phyloP scores from a whole-genome alignment of 2,888 invertebrate genomes.

The Tiliacea aurago region DNA sequence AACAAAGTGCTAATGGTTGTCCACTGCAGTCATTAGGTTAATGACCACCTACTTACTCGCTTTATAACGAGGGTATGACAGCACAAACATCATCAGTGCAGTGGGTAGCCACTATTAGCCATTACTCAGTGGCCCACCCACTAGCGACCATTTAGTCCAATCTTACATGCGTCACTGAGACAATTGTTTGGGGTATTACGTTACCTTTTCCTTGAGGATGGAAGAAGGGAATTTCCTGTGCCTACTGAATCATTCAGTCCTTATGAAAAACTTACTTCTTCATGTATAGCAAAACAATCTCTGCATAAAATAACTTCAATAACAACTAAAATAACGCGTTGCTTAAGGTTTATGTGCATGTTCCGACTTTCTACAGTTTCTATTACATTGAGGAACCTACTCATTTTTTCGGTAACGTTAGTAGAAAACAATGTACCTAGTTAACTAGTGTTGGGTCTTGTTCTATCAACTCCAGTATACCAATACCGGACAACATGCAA shows the following conservation, averaged over 20 bases:
- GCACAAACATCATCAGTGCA: slow-evolving; percentile 39
- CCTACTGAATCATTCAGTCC: neutral
- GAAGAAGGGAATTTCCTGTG: neutral
- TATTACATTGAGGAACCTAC: neutral
- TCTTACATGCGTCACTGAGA: slow-evolving; percentile 68
- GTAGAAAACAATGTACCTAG: neutral
- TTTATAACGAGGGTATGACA: slow-evolving; percentile 61
- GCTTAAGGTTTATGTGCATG: neutral
- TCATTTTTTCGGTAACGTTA: neutral
- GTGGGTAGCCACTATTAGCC: slow-evolving; percentile 43
- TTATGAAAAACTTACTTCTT: neutral
- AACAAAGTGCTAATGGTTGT: slow-evolving; percentile 5
- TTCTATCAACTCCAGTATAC: neutral
- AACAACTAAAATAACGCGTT: neutral
- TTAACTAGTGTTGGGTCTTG: neutral
- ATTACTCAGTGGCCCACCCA: slow-evolving; percentile 64
- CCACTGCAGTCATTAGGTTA: slow-evolving; percentile 30
- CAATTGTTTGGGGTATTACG: slow-evolving; percentile 54
- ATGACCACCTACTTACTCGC: slow-evolving; percentile 54
- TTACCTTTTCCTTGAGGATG: slow-evolving; percentile 27
- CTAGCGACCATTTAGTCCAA: slow-evolving; percentile 67
- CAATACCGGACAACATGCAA: neutral
- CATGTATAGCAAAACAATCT: neutral
- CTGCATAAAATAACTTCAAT: neutral
- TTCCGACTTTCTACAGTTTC: neutral